Evolutionary conservation across 2,113 vertebrate genomes (phyloP).

Genomic region (Hoplias malabaricus): DNA sequence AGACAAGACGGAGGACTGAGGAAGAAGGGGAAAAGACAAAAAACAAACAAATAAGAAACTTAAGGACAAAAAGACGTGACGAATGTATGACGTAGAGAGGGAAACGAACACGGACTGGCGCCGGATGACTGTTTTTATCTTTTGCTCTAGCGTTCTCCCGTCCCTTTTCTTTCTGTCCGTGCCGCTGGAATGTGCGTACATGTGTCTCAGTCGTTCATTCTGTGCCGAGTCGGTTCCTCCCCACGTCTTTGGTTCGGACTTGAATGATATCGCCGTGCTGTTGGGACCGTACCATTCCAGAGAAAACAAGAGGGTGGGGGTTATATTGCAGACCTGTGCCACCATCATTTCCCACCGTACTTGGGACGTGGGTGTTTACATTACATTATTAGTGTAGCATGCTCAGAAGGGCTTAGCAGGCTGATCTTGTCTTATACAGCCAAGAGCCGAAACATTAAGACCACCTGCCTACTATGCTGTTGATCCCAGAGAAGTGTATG

Average conservation of each 20-base stretch:
- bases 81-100: conserved; percentile 67
- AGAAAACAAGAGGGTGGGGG: neutral
- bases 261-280: neutral
- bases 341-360: conserved; percentile 8
- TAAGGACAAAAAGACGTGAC: conserved; percentile 55
- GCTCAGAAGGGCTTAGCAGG: neutral
- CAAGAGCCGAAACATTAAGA: too few species aligned
- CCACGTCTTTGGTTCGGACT: conserved; percentile 22
- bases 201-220: conserved; percentile 52
- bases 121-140: conserved; percentile 61
- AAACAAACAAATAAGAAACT: conserved; percentile 15
- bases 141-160: conserved; percentile 60
- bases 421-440: too few species aligned
- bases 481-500: too few species aligned
- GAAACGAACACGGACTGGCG: conserved; percentile 28
- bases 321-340: neutral
- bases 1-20: conserved; percentile 27
- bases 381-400: conserved; percentile 33
- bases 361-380: conserved; percentile 32
- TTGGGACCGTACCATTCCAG: conserved; percentile 1
- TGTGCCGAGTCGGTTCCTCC: conserved; percentile 43
- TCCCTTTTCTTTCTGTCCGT: conserved; percentile 45
- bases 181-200: conserved; percentile 49
- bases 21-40: conserved; percentile 34
- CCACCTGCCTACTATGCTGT: too few species aligned